Evolutionary conservation across 2,113 vertebrate genomes (phyloP).

Genomic region (Cygnus buccinator): DNA sequence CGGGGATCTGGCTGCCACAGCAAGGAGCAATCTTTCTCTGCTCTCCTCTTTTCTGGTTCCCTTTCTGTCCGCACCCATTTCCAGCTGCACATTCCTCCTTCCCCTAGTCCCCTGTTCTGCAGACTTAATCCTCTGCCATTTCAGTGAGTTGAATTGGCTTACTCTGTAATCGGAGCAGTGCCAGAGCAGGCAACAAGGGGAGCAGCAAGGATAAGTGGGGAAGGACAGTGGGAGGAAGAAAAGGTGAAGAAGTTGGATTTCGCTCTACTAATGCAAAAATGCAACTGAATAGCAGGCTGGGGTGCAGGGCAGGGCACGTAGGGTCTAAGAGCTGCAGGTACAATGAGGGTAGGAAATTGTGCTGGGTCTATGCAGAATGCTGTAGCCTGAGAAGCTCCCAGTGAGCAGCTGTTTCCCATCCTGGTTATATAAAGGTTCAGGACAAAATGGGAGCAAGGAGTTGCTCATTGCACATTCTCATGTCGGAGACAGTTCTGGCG

Average conservation of each 20-base stretch:
- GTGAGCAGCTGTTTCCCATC: not conserved
- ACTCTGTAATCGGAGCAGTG: not conserved
- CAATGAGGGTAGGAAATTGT: not conserved
- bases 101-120: not conserved
- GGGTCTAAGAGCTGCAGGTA: not conserved
- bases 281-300: not conserved
- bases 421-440: not conserved
- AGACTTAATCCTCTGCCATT: not conserved
- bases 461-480: not conserved
- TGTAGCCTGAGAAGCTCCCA: not conserved
- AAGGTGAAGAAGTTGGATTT: not conserved
- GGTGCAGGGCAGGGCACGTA: fast-evolving
- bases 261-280: not conserved
- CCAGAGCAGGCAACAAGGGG: not conserved
- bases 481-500: not conserved
- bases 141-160: not conserved
- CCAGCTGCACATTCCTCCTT: not conserved
- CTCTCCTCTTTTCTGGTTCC: not conserved
- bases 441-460: not conserved
- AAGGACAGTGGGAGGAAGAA: not conserved
- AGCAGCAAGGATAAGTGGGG: not conserved
- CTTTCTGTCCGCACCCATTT: not conserved
- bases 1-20: not conserved
- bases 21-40: not conserved
- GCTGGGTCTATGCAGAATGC: not conserved